These are phyloP conservation scores for Teinopalpus imperialis DNA, from an alignment of 2,888 invertebrate genomes.

Conservation along the genomic window DNA sequence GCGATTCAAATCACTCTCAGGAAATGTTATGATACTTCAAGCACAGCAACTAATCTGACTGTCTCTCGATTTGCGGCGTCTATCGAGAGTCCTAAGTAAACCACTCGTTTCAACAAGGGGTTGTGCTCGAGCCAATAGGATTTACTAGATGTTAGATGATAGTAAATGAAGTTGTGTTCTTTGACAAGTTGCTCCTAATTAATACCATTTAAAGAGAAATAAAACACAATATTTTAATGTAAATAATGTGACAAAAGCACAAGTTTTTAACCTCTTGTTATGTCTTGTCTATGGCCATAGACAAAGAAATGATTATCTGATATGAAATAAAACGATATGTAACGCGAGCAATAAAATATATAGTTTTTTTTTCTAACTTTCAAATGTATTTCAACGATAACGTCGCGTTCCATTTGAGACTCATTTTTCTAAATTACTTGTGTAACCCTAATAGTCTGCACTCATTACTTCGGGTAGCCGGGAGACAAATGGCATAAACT, in stretches of 20 bases:
- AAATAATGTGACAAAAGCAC: too few species aligned
- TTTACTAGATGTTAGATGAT: conserved; percentile 39
- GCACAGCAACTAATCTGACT: conserved; percentile 48
- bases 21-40: conserved; percentile 28
- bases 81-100: conserved; percentile 65
- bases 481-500: conserved; percentile 57
- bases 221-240: too few species aligned
- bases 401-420: conserved; percentile 29
- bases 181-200: neutral
- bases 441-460: conserved; percentile 52
- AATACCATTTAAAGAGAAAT: conserved; percentile 9
- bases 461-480: conserved; percentile 45
- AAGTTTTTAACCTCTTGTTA: too few species aligned
- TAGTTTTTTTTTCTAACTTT: neutral
- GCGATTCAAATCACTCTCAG: conserved; percentile 20
- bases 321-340: too few species aligned
- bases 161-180: too few species aligned
- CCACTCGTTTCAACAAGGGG: conserved; percentile 53
- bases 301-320: too few species aligned
- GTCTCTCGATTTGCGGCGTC: conserved; percentile 52
- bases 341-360: too few species aligned
- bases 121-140: conserved; percentile 56
- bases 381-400: neutral
- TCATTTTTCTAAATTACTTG: conserved; percentile 64
- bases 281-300: too few species aligned